Evolutionary conservation across 1,140 invertebrate genomes (phyloP), one percentile per base, ranked within the genome.

Genomic region (Macrobrachium nipponense): DNA sequence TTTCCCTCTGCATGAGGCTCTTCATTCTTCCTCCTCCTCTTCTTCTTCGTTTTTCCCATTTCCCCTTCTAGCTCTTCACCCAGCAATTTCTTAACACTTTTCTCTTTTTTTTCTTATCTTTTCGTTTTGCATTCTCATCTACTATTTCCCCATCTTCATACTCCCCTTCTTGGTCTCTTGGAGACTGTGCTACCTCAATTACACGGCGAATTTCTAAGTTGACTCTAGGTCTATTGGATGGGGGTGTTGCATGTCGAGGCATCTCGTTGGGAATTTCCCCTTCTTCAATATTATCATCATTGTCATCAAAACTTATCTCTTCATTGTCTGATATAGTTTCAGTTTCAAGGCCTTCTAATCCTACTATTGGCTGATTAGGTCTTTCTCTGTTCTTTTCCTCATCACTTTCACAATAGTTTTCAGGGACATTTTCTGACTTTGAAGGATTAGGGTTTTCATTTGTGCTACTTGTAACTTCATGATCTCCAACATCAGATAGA

Each of bases 271-370:
- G 89, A 62, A 89, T 89, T 76, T 89, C 89, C 27, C 88, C 88
- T 76, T 89, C 89, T 81, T 90, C 86, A 73, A 88, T 88, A 44
- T 89, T 89, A 51, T 88, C 87, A 60, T 86, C 88, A 78, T 88
- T 86, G 43, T 89, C 88, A 60, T 89, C 88, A 73, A 88, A 88
- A 59, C 85, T 89, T 14, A 89, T 89, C 78, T 91, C 90, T 87
- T 91, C 91, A 79, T 90, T 90, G 73, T 95, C 94, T 3, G 95
- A 95, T 86, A 95, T 95, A 89, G 94, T 92, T 91, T 95, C 95
- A 0, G 94, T 95, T 87, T 94, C 94, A 60, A 95, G 92, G 4
- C 93, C 94, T 88, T 93, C 93, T 7, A 94, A 90, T 1, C 92
- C 93, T 82, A 92, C 58, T 86, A 82, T 27, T 90, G 91, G 82